Evolutionary conservation across 92 coral and sea anemone genomes (phyloP).

Genomic region (Palythoa caribaeorum): DNA sequence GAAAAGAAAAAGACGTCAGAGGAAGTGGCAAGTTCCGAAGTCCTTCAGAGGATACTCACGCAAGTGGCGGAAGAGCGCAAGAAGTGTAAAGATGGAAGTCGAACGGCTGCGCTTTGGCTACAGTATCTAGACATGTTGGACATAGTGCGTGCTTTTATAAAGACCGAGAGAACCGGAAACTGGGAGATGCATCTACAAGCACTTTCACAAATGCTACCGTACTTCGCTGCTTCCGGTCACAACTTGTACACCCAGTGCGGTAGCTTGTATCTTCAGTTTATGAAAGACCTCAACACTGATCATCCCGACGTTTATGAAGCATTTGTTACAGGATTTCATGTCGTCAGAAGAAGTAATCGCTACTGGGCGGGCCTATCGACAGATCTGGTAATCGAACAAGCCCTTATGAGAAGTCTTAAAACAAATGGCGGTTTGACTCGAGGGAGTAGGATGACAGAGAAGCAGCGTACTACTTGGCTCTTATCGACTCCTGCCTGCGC

Average conservation of each 20-base stretch:
- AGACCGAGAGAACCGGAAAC: conserved; percentile 63
- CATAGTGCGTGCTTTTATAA: conserved; percentile 54
- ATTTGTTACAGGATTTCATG: not conserved
- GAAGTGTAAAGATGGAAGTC: not conserved
- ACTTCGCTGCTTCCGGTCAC: conserved; percentile 68
- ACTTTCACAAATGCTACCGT: conserved; percentile 52
- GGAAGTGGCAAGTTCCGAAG: not conserved
- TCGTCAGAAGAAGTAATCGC: conserved; percentile 36
- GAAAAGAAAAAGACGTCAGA: not conserved
- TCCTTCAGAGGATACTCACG: not conserved
- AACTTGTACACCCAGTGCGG: conserved; percentile 27
- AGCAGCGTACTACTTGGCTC: conserved; percentile 55
- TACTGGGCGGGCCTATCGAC: conserved; percentile 65
- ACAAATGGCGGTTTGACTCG: conserved; percentile 67
- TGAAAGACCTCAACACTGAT: not conserved
- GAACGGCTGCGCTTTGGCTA: conserved; percentile 59
- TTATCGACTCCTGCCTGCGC: conserved; percentile 55
- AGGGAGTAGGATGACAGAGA: conserved; percentile 59
- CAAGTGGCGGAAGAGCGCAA: not conserved
- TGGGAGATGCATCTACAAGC: conserved; percentile 61
- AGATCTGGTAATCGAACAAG: conserved; percentile 63
- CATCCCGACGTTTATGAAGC: not conserved
- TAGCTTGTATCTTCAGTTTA: not conserved
- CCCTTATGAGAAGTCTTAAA: conserved; percentile 62
- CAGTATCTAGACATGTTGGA: conserved; percentile 65